A percentile compares a stretch with the other conserved stretches of the same genome.
phyloP scores from a whole-genome alignment of 2,888 invertebrate species.

The Cephus runcator region DNA sequence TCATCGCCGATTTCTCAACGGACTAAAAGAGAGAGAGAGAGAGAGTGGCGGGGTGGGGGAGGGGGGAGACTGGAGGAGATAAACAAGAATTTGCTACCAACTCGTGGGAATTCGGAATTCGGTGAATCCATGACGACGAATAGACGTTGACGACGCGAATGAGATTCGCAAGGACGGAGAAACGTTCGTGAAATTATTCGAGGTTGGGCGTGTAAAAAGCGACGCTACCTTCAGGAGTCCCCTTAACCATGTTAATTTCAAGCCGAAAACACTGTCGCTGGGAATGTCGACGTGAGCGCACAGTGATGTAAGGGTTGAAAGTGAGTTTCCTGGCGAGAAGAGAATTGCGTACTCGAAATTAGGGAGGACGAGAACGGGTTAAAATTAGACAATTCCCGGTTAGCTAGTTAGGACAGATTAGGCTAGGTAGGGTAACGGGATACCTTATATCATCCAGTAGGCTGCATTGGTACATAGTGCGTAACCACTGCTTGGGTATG shows the following conservation, averaged over 20 bases:
- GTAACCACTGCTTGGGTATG: neutral
- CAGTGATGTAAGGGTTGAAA: neutral
- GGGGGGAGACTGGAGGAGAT: neutral
- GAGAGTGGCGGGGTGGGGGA: neutral
- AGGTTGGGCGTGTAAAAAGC: neutral
- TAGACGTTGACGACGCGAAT: neutral
- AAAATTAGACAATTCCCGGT: neutral
- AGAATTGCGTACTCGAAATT: neutral
- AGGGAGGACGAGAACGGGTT: neutral
- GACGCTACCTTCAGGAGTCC: neutral
- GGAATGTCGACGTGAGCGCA: neutral
- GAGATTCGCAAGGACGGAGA: neutral
- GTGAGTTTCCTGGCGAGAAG: neutral
- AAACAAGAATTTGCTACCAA: neutral
- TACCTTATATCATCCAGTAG: neutral
- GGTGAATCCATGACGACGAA: neutral
- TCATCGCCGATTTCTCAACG: constrained; percentile 25
- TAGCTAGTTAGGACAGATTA: constrained; percentile 2
- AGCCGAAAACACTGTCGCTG: neutral
- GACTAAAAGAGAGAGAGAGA: neutral
- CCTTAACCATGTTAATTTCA: neutral
- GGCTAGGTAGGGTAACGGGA: neutral
- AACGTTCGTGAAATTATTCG: neutral
- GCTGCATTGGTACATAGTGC: neutral
- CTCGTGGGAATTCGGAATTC: neutral